phyloP scores from a whole-genome alignment of 2,888 invertebrate species.

The Pseudanteris insignis region DNA sequence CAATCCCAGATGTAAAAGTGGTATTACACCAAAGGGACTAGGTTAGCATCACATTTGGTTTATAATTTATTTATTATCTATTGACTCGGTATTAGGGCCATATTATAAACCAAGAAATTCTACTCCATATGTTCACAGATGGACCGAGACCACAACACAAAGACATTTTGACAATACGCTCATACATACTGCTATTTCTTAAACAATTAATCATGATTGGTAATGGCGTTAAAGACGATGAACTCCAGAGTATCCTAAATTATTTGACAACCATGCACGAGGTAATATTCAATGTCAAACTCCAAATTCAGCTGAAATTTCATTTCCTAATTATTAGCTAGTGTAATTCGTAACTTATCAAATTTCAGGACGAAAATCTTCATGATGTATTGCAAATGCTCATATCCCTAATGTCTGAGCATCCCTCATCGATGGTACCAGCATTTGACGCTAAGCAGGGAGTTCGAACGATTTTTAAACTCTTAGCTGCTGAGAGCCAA shows the following conservation, averaged over 20 bases:
- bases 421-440: conserved; percentile 98
- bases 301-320: neutral
- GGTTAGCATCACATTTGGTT: too few relatives aligned
- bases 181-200: conserved; percentile 93
- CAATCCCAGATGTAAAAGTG: conserved; percentile 94
- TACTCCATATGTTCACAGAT: conserved; percentile 70
- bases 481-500: conserved; percentile 95
- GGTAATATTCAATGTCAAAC: too few relatives aligned
- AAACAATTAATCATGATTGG: conserved; percentile 97
- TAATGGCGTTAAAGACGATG: conserved; percentile 97
- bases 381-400: conserved; percentile 98
- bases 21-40: conserved; percentile 92
- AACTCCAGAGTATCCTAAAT: conserved; percentile 97
- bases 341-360: too few relatives aligned
- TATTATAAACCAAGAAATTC: too few relatives aligned
- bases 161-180: conserved; percentile 92
- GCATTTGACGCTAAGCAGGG: conserved; percentile 98
- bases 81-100: too few relatives aligned
- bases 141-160: conserved; percentile 94
- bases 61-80: neutral
- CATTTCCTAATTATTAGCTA: conserved; percentile 1
- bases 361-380: conserved; percentile 90
- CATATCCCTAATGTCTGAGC: conserved; percentile 97
- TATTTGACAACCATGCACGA: conserved; percentile 98
- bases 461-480: conserved; percentile 94